These are phyloP conservation scores for Eulemur albifrons DNA, from an alignment of 2,797 vertebrate species.

Conservation along the genomic window DNA sequence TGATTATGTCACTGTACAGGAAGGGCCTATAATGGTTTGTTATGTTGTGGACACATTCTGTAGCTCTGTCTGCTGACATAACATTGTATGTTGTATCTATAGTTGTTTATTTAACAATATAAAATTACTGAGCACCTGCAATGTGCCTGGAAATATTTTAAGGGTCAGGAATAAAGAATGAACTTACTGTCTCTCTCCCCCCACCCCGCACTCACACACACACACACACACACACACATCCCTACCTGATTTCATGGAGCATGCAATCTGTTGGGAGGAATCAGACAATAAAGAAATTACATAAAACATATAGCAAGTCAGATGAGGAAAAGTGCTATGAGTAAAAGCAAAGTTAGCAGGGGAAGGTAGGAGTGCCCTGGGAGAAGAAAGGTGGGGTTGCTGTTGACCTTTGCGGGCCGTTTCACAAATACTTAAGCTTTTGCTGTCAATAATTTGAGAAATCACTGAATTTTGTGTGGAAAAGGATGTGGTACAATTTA, in stretches of 20 bases:
- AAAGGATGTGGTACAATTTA: neutral
- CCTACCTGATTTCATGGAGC: neutral
- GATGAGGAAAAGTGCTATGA: neutral
- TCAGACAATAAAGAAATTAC: neutral
- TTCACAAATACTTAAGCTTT: neutral
- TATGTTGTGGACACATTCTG: neutral
- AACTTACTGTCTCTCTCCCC: neutral
- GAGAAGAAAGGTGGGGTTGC: accelerated
- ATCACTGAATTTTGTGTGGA: neutral
- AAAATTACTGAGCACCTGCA: neutral
- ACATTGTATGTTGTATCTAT: neutral
- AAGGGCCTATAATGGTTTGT: neutral
- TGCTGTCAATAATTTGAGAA: neutral
- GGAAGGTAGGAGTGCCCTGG: neutral
- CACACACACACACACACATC: neutral
- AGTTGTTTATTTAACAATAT: neutral
- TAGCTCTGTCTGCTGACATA: neutral
- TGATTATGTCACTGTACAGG: neutral
- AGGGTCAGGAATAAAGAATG: neutral
- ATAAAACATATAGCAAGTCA: neutral
- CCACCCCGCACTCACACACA: neutral
- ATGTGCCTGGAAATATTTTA: neutral
- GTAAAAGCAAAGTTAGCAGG: neutral
- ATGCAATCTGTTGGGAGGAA: neutral
- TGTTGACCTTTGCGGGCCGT: neutral